Evolutionary conservation across 2,888 invertebrate genomes (phyloP), one percentile per base, ranked within the genome.

Genomic region (Chrysolina americana): DNA sequence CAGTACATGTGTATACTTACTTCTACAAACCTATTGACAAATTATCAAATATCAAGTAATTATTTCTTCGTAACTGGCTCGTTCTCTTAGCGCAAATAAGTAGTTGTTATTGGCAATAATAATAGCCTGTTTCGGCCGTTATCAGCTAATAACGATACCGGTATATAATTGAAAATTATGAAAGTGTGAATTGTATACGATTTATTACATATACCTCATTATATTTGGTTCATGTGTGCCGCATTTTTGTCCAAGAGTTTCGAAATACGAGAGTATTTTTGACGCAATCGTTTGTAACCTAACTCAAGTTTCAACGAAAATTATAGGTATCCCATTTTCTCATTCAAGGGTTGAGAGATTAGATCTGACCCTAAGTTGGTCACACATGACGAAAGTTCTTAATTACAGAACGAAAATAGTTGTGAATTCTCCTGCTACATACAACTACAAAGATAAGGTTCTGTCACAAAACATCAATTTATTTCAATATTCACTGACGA

Each of bases 121-220:
- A 53, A 53, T 21, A 56, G 53, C 19, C 56, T 53, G 56, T 53
- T 53, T 41, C 53, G 41, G 53, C 53, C 53, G 68, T 53, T 68
- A 68, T 68, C 68, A 68, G 53, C 53, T 68, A 68, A 68, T 68
- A 53, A 53, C 41, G 66, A 36, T 53, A 50, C 19, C 36, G 68
- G 53, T 68, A 36, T 68, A 41, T 68, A 53, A 68, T 68, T 56
- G 68, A 68, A 68, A 68, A 56, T 68, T 68, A 68, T 68, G 68
- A 68, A 68, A 68, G 53, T 68, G 68, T 68, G 68, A 68, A 53
- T 53, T 68, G 36, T 41, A 41, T 68, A 68, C 41, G 36, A 68
- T 68, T 68, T 56, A 66, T 36, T 56, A 48, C 17, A 15, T 41
- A 41, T 41, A 15, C 11, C 36, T 68, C n/a, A 50, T 66, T 28